Conservation (phyloP, 92 coral and sea anemone species). For the Palythoa grandis region DNA sequence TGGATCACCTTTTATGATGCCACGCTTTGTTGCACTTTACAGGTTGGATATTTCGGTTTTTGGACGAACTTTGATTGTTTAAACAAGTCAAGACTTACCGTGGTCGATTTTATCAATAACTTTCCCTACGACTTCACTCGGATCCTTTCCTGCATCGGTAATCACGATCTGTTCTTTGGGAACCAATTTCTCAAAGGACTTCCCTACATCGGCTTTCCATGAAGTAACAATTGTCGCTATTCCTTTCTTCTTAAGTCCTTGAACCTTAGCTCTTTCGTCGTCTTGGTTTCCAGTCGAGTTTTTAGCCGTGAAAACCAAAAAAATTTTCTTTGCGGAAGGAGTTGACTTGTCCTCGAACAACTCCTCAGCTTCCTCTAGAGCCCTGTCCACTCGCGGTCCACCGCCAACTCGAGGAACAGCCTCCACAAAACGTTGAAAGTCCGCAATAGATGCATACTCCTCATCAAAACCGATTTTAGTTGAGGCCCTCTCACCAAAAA, state of each 20-base stretch:
- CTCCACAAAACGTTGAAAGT: slow-evolving; percentile 36
- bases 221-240: slow-evolving; percentile 19
- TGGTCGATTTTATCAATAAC: slow-evolving; percentile 10
- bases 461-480: slow-evolving; percentile 54
- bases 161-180: slow-evolving; percentile 17
- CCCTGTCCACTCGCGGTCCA: slow-evolving; percentile 43
- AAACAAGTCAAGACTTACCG: not conserved
- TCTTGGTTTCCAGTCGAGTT: slow-evolving; percentile 26
- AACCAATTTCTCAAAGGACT: slow-evolving; percentile 4
- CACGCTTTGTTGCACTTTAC: not conserved
- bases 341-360: slow-evolving; percentile 57
- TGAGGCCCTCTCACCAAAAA: slow-evolving; percentile 68
- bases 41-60: not conserved
- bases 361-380: slow-evolving; percentile 36
- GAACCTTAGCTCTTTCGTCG: slow-evolving; percentile 25
- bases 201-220: slow-evolving; percentile 12
- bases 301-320: slow-evolving; percentile 24
- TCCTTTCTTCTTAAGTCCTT: slow-evolving; percentile 16
- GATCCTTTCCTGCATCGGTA: slow-evolving; percentile 22
- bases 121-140: slow-evolving; percentile 9
- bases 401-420: slow-evolving; percentile 44
- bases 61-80: not conserved
- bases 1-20: not conserved
- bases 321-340: slow-evolving; percentile 39
- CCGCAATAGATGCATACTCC: slow-evolving; percentile 10